phyloP scores from a whole-genome alignment of 2,113 vertebrate species.

The Syngnathoides biaculeatus region DNA sequence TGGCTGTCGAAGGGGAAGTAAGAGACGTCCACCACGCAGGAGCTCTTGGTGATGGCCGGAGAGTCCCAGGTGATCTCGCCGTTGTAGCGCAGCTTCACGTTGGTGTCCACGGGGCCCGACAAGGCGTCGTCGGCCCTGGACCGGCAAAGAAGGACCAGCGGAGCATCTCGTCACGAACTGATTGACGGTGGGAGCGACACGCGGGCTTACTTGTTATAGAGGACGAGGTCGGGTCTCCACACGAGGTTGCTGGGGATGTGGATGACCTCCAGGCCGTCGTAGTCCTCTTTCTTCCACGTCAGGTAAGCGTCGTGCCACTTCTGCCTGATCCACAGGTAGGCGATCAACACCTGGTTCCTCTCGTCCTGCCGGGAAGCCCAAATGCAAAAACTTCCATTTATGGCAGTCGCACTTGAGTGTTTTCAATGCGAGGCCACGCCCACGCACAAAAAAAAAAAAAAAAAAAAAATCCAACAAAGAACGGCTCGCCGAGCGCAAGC shows the following conservation, averaged over 20 bases:
- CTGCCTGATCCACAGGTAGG: constrained; percentile 95
- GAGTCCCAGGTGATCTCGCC: constrained; percentile 95
- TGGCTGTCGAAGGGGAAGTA: constrained; percentile 97
- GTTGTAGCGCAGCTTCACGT: constrained; percentile 88
- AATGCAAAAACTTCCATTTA: neutral
- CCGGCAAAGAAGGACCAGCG: neutral
- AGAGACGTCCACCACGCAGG: constrained; percentile 94
- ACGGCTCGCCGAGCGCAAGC: neutral
- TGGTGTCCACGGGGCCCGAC: constrained; percentile 88
- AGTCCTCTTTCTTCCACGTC: constrained; percentile 89
- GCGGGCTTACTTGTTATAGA: constrained; percentile 98
- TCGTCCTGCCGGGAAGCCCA: constrained; percentile 78
- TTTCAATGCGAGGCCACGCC: neutral
- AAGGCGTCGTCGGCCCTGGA: constrained; percentile 91
- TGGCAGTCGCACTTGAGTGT: neutral
- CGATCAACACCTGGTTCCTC: constrained; percentile 92
- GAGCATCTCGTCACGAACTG: too few relatives aligned
- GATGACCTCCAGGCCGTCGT: constrained; percentile 92
- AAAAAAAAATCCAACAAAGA: too few relatives aligned
- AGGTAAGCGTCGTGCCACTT: constrained; percentile 93
- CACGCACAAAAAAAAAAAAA: constrained; percentile 14
- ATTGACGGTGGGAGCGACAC: too few relatives aligned
- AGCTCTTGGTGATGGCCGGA: constrained; percentile 95
- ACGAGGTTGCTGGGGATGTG: constrained; percentile 93
- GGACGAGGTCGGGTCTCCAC: constrained; percentile 94